Conservation (phyloP, 2,888 invertebrate genomes). For the Villa cingulata region DNA sequence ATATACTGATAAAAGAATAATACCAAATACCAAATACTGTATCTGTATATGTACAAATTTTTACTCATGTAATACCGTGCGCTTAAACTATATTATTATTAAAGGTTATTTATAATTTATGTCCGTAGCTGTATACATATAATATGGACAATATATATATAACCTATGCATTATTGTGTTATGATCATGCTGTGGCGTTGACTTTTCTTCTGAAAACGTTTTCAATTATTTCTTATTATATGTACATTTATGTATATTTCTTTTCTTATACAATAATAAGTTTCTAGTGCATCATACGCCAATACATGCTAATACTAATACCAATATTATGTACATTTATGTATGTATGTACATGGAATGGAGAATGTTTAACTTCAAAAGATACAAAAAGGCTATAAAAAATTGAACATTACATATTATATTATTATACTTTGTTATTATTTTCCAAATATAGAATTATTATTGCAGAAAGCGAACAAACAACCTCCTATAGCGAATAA, state of each 20-base stretch:
- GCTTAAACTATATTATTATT: too few relatives aligned
- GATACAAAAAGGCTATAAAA: neutral
- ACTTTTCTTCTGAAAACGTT: neutral
- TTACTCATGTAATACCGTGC: neutral
- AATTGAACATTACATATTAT: neutral
- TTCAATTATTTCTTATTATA: neutral
- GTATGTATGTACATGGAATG: too few relatives aligned
- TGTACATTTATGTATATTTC: too few relatives aligned
- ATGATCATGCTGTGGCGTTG: neutral
- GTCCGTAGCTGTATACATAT: too few relatives aligned
- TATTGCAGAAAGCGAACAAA: neutral
- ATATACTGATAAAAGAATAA: constrained; percentile 1
- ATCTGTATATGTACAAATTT: too few relatives aligned
- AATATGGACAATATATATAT: too few relatives aligned
- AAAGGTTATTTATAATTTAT: too few relatives aligned
- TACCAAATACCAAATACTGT: too few relatives aligned
- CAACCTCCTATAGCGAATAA: neutral
- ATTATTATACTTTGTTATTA: neutral
- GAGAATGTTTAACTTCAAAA: neutral
- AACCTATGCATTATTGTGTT: neutral
- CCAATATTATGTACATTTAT: too few relatives aligned
- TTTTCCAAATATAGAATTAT: neutral
- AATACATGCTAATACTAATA: too few relatives aligned
- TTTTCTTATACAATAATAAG: too few relatives aligned
- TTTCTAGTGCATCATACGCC: too few relatives aligned